Conservation (phyloP, 2,797 vertebrate species). For the Microctenopoma steveboyesi region DNA sequence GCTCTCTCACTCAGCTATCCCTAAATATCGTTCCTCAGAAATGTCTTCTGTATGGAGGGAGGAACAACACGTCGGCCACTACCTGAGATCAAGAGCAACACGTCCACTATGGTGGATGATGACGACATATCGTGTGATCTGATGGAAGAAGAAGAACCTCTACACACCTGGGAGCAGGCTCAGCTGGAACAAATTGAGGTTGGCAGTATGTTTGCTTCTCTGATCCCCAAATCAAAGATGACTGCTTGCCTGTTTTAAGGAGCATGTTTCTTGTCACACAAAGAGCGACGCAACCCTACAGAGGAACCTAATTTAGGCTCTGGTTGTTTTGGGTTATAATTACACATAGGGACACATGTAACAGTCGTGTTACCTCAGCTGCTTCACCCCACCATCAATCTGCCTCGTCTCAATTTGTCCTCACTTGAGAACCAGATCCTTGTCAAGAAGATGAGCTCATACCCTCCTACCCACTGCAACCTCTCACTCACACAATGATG, state of each 20-base stretch:
- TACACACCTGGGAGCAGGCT: neutral
- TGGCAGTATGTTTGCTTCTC: neutral
- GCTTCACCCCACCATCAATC: conserved; percentile 11
- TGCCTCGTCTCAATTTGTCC: conserved; percentile 25
- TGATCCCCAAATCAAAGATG: neutral
- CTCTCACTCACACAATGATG: conserved; percentile 23
- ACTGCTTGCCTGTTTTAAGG: neutral
- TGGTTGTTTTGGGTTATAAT: neutral
- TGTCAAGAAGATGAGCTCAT: conserved; percentile 42
- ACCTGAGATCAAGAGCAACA: too few relatives aligned
- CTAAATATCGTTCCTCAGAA: too few relatives aligned
- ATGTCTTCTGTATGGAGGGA: too few relatives aligned
- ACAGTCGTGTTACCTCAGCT: conserved; percentile 22
- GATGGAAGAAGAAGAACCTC: too few relatives aligned
- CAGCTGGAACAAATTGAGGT: conserved; percentile 10
- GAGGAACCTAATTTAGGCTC: conserved; percentile 3
- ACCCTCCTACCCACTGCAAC: conserved; percentile 11
- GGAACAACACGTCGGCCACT: too few relatives aligned
- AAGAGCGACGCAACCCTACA: neutral
- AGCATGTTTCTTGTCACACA: neutral
- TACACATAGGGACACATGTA: conserved; percentile 18
- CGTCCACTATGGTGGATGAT: too few relatives aligned
- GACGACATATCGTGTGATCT: too few relatives aligned
- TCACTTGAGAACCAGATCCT: conserved; percentile 36
- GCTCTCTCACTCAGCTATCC: too few relatives aligned